These are phyloP conservation scores for Sesia apiformis DNA, from an alignment of 2,888 invertebrate genomes.

Conservation along the genomic window DNA sequence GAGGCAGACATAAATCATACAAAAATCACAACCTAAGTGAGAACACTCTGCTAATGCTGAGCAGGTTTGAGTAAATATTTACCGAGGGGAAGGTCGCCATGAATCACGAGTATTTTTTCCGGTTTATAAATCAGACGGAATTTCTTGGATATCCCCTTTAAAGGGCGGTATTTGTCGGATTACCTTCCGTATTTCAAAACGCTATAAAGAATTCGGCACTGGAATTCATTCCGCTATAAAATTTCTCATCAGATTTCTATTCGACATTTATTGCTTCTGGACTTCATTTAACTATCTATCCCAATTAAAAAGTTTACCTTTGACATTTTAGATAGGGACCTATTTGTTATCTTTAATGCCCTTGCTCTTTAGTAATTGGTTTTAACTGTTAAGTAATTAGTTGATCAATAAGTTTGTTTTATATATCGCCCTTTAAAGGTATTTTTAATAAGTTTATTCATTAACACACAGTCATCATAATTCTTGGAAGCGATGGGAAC, in stretches of 20 bases:
- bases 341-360: neutral
- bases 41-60: neutral
- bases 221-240: neutral
- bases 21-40: neutral
- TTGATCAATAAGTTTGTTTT: too few relatives aligned
- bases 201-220: too few relatives aligned
- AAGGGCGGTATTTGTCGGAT: neutral
- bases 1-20: neutral
- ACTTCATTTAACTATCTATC: neutral
- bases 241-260: neutral
- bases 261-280: neutral
- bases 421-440: too few relatives aligned
- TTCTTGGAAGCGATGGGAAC: too few relatives aligned
- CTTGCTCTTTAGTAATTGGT: neutral
- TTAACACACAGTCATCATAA: too few relatives aligned
- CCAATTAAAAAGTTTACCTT: neutral
- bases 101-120: constrained; percentile 33
- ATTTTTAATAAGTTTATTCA: too few relatives aligned
- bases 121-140: constrained; percentile 30
- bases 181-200: neutral
- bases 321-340: neutral
- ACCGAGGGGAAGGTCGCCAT: constrained; percentile 19
- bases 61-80: constrained; percentile 1
- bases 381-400: neutral
- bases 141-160: neutral